Evolutionary conservation across 2,113 vertebrate genomes (phyloP).

Genomic region (Corydoras sp.): DNA sequence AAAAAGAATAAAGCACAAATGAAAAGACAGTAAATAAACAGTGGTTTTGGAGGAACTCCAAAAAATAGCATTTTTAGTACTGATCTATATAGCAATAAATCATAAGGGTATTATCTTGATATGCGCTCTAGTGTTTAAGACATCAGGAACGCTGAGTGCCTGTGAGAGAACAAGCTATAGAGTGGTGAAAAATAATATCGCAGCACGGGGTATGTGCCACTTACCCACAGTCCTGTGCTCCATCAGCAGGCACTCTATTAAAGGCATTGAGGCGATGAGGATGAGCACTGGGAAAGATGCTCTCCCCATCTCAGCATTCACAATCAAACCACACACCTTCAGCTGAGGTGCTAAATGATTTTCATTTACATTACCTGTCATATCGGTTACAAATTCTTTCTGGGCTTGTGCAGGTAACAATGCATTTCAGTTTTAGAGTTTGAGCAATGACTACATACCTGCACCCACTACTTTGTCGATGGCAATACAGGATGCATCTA

Average conservation of each 20-base stretch:
- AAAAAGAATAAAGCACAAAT: too few species aligned
- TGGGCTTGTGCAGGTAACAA: slow-evolving; percentile 15
- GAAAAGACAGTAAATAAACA: too few species aligned
- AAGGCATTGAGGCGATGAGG: slow-evolving; percentile 33
- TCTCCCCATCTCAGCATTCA: slow-evolving; percentile 27
- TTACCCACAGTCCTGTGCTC: slow-evolving; percentile 34
- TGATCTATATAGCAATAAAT: slow-evolving; percentile 33
- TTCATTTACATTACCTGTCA: slow-evolving; percentile 50
- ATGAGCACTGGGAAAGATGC: slow-evolving; percentile 34
- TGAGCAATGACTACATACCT: slow-evolving; percentile 50
- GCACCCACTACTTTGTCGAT: slow-evolving; percentile 79
- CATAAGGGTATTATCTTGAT: slow-evolving; percentile 37
- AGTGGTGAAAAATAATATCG: slow-evolving; percentile 40
- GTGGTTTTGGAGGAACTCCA: too few species aligned
- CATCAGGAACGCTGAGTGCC: slow-evolving; percentile 13
- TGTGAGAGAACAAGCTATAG: slow-evolving; percentile 19
- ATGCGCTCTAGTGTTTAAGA: slow-evolving; percentile 32
- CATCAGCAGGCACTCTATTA: slow-evolving; percentile 39
- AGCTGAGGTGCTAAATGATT: slow-evolving; percentile 50
- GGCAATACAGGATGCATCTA: slow-evolving; percentile 73
- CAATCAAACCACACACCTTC: slow-evolving; percentile 41
- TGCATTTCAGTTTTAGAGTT: slow-evolving; percentile 1
- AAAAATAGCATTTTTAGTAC: neutral
- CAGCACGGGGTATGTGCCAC: slow-evolving; percentile 29
- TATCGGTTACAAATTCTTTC: slow-evolving; percentile 39